Percentiles rank a stretch among this genome's conserved stretches.
Conservation (phyloP, 2,888 invertebrate species). For the Epistrophella euchroma region DNA sequence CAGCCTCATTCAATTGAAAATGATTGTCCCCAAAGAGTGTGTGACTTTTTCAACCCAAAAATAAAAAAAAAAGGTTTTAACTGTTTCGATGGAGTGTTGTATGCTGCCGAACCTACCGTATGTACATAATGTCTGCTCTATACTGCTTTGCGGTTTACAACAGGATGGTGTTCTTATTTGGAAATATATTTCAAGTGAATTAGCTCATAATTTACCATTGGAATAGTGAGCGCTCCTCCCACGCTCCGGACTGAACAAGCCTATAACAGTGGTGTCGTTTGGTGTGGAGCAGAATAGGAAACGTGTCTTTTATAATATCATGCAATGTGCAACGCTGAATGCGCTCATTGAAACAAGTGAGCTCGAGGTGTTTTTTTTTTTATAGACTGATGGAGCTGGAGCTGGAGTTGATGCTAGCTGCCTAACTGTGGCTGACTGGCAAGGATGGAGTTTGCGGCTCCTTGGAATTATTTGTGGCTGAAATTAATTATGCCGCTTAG, state of each 20-base stretch:
- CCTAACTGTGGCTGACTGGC: neutral
- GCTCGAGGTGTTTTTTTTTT: conserved; percentile 49
- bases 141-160: conserved; percentile 19
- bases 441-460: conserved; percentile 39
- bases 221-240: conserved; percentile 64
- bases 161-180: conserved; percentile 68
- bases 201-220: conserved; percentile 74
- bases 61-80: conserved; percentile 18
- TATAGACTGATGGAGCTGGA: neutral
- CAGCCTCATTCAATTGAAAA: conserved; percentile 45
- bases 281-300: neutral
- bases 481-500: conserved; percentile 75
- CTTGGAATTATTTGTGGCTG: conserved; percentile 61
- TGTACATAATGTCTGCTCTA: too few relatives aligned
- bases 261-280: neutral
- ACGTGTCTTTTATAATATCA: conserved; percentile 49
- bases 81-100: conserved; percentile 14
- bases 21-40: conserved; percentile 55
- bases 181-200: conserved; percentile 72
- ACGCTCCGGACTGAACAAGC: conserved; percentile 53
- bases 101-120: conserved; percentile 17
- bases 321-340: conserved; percentile 50
- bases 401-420: neutral
- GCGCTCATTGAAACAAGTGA: conserved; percentile 53
- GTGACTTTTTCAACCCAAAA: conserved; percentile 11